Evolutionary conservation across 2,113 vertebrate species (phyloP), one percentile per base, ranked within the genome.

Genomic region (Pluvianellus socialis): DNA sequence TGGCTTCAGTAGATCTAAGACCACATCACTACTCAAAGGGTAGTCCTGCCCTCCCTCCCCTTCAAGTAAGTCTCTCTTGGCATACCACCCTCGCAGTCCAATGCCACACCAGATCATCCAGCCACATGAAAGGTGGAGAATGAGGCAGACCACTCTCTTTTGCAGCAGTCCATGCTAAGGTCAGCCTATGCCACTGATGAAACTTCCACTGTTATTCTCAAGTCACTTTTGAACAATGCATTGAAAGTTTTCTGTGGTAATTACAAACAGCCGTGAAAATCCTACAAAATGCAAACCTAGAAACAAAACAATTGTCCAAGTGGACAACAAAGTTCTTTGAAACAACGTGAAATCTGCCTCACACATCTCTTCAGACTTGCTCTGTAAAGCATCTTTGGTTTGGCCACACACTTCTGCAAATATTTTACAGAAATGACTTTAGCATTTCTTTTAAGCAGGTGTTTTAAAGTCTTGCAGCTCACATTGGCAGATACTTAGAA

Each of bases 31-130:
- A 68, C 21, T 40, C 32, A 45, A 83, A 58, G 8, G 8, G 47
- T 56, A 92, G 56, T 63, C 40, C 47, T 2, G 3, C 7, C 5
- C 38, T 67, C 32, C 20, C 22, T 55, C 32, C 68, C 40, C 67
- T 88, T 85, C 61, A 62, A 22, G 33, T 12, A 59, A 59, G 47
- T 42, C n/a, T 75, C 28, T 67, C 56, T 71, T 63, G 33, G 44
- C 86, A 65, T 26, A 65, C 15, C 30, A 63, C 28, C 14, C 21
- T 35, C 42, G 49, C 59, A 79, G 75, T 38, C 40, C 52, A 63
- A 4, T 0, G 2, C n/a, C 40, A 83, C 53, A 56, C 3, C 28
- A 6, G 0, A 59, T 28, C 42, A 72, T 21, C 24, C 38, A 62
- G 32, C 14, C 42, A 92, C n/a, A 71, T 11, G 7, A 82, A 63